Evolutionary conservation across 2,113 vertebrate species (phyloP).

Genomic region (Gambusia holbrooki): DNA sequence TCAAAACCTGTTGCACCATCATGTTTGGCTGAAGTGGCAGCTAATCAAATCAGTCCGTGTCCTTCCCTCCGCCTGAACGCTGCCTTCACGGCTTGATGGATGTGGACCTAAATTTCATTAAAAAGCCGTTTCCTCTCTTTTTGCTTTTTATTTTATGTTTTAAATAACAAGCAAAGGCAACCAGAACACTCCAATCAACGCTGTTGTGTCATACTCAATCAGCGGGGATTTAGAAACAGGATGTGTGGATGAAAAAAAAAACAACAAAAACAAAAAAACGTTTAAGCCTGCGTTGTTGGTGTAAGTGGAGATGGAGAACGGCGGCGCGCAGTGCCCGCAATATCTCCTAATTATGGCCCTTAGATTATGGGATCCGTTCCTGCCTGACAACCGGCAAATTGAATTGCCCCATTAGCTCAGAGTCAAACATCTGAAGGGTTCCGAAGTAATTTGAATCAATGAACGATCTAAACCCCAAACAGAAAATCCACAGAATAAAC

Average conservation of each 20-base stretch:
- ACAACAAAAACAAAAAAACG: background rate
- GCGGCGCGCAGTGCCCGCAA: constrained; percentile 3
- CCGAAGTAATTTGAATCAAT: constrained; percentile 17
- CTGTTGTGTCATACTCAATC: constrained; percentile 15
- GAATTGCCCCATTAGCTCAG: constrained; percentile 30
- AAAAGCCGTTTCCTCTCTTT: constrained; percentile 30
- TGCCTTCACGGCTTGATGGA: constrained; percentile 38
- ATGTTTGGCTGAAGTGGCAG: constrained; percentile 29
- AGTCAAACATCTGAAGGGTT: constrained; percentile 33
- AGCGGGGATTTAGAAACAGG: constrained; percentile 15
- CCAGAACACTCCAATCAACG: constrained; percentile 20
- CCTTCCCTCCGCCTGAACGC: constrained; percentile 13
- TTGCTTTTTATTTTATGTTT: constrained; percentile 28
- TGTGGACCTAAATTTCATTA: constrained; percentile 39
- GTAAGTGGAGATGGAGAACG: background rate
- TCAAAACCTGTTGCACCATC: background rate
- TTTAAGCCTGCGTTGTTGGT: constrained; percentile 7
- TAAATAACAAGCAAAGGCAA: constrained; percentile 7
- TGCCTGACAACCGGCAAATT: constrained; percentile 35
- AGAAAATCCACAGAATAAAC: background rate
- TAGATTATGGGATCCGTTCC: constrained; percentile 31
- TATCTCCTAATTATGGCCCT: constrained; percentile 19
- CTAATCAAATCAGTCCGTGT: constrained; percentile 46
- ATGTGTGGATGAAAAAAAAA: background rate
- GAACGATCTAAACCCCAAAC: background rate